These are phyloP conservation scores for Thryonomys swinderianus DNA, from an alignment of 2,113 vertebrate genomes.

Conservation along the genomic window DNA sequence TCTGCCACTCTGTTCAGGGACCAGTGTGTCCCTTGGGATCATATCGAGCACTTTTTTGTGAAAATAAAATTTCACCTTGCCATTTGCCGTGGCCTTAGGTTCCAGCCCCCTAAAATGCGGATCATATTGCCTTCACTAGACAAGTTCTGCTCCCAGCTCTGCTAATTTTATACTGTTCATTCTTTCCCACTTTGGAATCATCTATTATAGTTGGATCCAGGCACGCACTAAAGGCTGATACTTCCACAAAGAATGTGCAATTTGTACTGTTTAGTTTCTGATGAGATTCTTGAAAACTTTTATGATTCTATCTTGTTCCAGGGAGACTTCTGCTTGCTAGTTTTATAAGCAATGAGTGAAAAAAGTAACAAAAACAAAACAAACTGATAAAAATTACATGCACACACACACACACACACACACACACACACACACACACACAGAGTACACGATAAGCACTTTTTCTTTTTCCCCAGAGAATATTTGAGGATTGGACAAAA, in stretches of 20 bases:
- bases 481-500: slow-evolving; percentile 80
- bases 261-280: slow-evolving; percentile 89
- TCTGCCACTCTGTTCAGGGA: not conserved
- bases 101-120: slow-evolving; percentile 78
- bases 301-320: slow-evolving; percentile 86
- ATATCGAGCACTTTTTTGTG: slow-evolving; percentile 71
- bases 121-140: slow-evolving; percentile 85
- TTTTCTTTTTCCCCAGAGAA: slow-evolving; percentile 82
- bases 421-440: slow-evolving; percentile 77
- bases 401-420: slow-evolving; percentile 77
- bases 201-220: slow-evolving; percentile 87
- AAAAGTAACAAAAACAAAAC: slow-evolving; percentile 69
- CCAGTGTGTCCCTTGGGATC: slow-evolving; percentile 45
- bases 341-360: slow-evolving; percentile 81
- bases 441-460: slow-evolving; percentile 82
- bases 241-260: slow-evolving; percentile 89
- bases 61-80: slow-evolving; percentile 81
- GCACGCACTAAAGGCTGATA: slow-evolving; percentile 88
- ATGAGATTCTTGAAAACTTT: slow-evolving; percentile 89
- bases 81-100: slow-evolving; percentile 81
- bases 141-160: slow-evolving; percentile 86
- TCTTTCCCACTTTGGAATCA: slow-evolving; percentile 90
- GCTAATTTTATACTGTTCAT: slow-evolving; percentile 88
- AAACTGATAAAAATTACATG: slow-evolving; percentile 82
- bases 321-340: slow-evolving; percentile 83